Percentiles rank a stretch among this genome's conserved stretches.
phyloP scores from a whole-genome alignment of 2,113 vertebrate species.

The Zosterops borbonicus region DNA sequence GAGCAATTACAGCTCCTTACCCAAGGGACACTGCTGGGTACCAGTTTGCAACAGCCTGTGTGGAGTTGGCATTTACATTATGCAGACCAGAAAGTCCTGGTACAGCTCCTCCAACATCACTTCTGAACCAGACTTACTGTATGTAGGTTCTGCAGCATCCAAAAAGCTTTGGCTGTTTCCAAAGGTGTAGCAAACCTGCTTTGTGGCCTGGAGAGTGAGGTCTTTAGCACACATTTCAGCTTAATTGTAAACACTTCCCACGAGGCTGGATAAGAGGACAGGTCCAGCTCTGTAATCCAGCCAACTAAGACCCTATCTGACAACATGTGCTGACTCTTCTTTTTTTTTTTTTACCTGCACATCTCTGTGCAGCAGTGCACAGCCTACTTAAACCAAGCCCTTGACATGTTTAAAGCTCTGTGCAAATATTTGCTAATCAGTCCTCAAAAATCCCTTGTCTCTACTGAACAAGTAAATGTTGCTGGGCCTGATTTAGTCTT shows the following conservation, averaged over 20 bases:
- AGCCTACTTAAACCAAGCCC: background rate
- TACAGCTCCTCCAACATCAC: background rate
- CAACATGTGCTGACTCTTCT: background rate
- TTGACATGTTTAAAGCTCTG: constrained; percentile 1
- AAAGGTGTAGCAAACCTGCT: background rate
- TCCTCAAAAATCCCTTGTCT: constrained; percentile 15
- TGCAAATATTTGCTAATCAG: constrained; percentile 57
- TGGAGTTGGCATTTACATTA: accelerated
- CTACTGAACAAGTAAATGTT: background rate
- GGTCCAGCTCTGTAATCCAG: background rate
- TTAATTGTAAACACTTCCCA: background rate
- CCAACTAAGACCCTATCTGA: background rate
- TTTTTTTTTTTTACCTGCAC: background rate
- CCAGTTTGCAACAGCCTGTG: background rate
- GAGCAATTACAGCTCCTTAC: background rate
- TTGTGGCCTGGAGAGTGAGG: background rate
- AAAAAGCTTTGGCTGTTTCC: background rate
- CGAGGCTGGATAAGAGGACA: background rate
- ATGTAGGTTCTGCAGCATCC: background rate
- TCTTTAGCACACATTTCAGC: background rate
- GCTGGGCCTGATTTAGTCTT: background rate
- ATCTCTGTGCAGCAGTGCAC: background rate
- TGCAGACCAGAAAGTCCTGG: background rate
- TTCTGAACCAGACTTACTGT: background rate
- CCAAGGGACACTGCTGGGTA: background rate